phyloP scores from a whole-genome alignment of 2,113 vertebrate genomes.

The Tichodroma muraria region DNA sequence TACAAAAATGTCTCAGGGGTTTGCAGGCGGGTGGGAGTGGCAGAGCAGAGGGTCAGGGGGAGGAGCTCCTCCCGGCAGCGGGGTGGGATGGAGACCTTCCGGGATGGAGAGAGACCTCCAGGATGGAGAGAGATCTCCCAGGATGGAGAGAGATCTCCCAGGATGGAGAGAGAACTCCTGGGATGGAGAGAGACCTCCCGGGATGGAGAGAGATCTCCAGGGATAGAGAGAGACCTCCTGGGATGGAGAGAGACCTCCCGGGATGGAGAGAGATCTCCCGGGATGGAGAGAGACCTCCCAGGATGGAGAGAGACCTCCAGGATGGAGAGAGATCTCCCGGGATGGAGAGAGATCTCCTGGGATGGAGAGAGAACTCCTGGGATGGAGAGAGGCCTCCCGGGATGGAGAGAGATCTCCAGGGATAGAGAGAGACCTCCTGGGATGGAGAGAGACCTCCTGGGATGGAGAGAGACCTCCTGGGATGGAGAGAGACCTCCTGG shows the following conservation, averaged over 20 bases:
- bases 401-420: no score
- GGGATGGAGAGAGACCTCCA: neutral
- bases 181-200: neutral
- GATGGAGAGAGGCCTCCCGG: neutral
- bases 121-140: neutral
- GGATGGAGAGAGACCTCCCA: neutral
- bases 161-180: neutral
- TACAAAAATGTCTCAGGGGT: constrained; percentile 70
- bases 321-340: neutral
- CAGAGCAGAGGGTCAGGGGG: constrained; percentile 19
- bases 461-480: neutral
- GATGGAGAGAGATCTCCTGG: neutral
- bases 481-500: neutral
- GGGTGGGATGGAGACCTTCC: neutral
- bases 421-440: no score
- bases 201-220: neutral
- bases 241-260: neutral
- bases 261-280: neutral
- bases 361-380: neutral
- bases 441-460: neutral
- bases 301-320: no score
- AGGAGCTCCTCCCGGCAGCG: neutral
- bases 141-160: neutral
- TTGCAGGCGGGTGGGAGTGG: constrained; percentile 56
- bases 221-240: neutral